phyloP scores from a whole-genome alignment of 2,888 invertebrate genomes.

The Pterobdella sp. region DNA sequence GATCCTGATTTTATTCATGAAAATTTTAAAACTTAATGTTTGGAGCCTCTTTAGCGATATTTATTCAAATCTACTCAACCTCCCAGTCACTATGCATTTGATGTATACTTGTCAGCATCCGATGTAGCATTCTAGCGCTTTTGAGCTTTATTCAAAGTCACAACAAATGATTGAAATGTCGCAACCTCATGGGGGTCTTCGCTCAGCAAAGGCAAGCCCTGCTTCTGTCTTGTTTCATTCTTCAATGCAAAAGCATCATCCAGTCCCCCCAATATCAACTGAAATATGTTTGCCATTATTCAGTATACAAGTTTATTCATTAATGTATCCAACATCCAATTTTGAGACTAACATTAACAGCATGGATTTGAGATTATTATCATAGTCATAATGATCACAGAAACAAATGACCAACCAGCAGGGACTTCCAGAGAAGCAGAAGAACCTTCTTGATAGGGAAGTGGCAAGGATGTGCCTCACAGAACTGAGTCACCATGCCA shows the following conservation, averaged over 20 bases:
- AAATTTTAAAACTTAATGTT: no score
- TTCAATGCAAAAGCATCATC: conserved; percentile 72
- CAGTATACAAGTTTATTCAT: not conserved
- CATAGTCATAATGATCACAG: not conserved
- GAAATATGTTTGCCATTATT: conserved; percentile 14
- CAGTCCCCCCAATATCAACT: conserved; percentile 76
- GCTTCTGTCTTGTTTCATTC: conserved; percentile 55
- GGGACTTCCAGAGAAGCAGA: conserved; percentile 85
- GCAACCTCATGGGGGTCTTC: conserved; percentile 78
- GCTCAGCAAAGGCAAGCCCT: conserved; percentile 66
- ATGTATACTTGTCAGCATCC: no score
- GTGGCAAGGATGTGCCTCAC: conserved; percentile 88
- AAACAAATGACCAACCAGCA: conserved; percentile 59
- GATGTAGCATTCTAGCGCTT: no score
- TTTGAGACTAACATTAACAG: not conserved
- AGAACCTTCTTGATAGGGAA: conserved; percentile 98
- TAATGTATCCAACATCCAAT: not conserved
- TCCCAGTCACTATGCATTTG: no score
- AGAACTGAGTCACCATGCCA: conserved; percentile 91
- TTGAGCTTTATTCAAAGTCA: no score
- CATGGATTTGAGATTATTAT: not conserved
- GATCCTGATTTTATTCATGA: no score
- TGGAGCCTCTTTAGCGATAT: no score
- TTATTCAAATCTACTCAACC: no score
- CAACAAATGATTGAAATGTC: no score